Evolutionary conservation across 2,888 invertebrate genomes (phyloP), one percentile per base, ranked within the genome.

Genomic region (Rhingia campestris): DNA sequence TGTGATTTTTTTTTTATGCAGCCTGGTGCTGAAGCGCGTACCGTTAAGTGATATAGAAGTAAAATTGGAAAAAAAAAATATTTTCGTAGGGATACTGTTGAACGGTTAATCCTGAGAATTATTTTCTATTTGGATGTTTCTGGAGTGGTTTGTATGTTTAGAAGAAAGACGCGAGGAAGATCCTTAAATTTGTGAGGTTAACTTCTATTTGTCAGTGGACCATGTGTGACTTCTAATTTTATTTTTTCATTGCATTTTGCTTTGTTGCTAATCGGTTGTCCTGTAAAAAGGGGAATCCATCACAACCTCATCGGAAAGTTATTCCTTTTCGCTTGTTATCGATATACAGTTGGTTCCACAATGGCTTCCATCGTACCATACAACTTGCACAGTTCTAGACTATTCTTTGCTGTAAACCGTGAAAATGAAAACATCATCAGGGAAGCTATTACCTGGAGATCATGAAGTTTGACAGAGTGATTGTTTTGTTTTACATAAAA

Each of bases 61-160:
- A 35, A 37, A 47, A 37, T 45, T n/a, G 6, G 33, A 54, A 33
- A 9, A 4, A 33, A 35, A 54, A 33, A 54, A 7, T 10, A 32
- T 30, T 35, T 51, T 6, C 51, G 6, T 7, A 30, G 9, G 22
- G 4, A 56, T 22, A 56, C 56, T 33, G 33, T 53, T 6, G 2
- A 45, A 56, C 35, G n/a, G 37, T 49, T 49, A 45, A 7, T n/a
- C 67, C 53, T 66, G 10, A 66, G 10, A 10, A 22, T n/a, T 2
- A n/a, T 5, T 14, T 10, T 9, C 2, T 4, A 33, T 7, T 58
- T 37, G 53, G 53, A 37, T 32, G 7, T 32, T 7, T 51, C 72
- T 72, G 77, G 77, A 72, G 64, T 45, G 77, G 77, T 79, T 59
- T 79, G 77, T 79, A 79, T 79, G 14, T 22, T 14, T 12, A 14